Evolutionary conservation across 2,113 vertebrate species (phyloP), one percentile per base, ranked within the genome.

Genomic region (Cryptomyrus ogoouensis): DNA sequence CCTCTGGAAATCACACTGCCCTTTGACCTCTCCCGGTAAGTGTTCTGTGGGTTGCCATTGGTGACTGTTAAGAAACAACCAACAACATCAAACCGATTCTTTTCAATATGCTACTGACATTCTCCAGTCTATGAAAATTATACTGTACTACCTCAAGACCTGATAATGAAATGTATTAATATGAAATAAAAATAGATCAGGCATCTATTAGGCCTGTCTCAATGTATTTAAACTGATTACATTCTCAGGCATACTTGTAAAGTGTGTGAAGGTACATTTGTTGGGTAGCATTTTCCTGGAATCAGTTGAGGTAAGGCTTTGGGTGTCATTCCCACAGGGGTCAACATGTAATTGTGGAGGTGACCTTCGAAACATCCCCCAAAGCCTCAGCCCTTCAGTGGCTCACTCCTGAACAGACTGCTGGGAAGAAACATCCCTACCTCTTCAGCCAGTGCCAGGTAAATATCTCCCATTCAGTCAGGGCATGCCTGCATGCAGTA

Each of bases 391-490:
- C 98, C 15, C 97, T 99, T 88, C 98, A 99, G 89, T 99, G 98
- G 98, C 96, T 99, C 91, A 95, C 95, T 42, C 97, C 98, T 12
- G 96, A 96, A n/a, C 98, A 99, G 94, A 99, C 98, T 1, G 98
- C 98, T 0, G 98, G 98, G 46, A 99, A 98, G 93, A 93, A 95
- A 7, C 95, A 98, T 3, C 98, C 98, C 0, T 99, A 97, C 93
- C 97, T 99, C 92, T 99, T 99, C 94, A 99, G 98, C 93, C 98
- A 99, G 91, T 99, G 98, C 95, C 97, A 98, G 97, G 97, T 98
- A 93, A 24, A 88, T 52, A 35, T 19, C 2, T 53, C 52, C 56
- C 42, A 35, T 86, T 42, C 46, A 62, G 24, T 27, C 15, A 13
- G 5, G 42, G 46, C 2, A 87, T n/a, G n/a, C 6, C 83, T 47